Base-by-base conservation (phyloP, 2,888 invertebrate genomes). In the Arrhopalites spinosus region DNA sequence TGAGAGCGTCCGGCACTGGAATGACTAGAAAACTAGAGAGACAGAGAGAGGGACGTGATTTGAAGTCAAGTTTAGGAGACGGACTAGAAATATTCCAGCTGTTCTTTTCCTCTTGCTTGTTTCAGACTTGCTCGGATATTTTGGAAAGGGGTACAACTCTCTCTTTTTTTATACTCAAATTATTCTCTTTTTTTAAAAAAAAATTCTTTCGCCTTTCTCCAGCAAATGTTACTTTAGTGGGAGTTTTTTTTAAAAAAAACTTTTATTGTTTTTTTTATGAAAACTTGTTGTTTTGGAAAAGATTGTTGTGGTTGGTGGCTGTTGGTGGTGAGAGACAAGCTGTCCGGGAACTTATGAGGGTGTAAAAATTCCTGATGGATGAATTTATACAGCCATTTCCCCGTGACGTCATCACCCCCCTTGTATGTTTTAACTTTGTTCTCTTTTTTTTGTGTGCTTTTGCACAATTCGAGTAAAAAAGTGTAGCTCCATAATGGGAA, bases 351-450 rank as follows among this genome's bases (percentile, higher is more conserved):
- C 50, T 15, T 74, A 29, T 67, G 74, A 74, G 67, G 74, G 74
- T 67, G 74, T 68, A 56, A 74, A 74, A 67, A 43, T 36, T 56
- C 53, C 59, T 56, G 67, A 67, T 66, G 73, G 64, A 66, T 73
- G 70, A 70, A 67, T 73, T 73, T 73, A 67, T 73, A 73, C 27
- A 23, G 66, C 30, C 30, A 67, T 17, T n/a, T 30, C 53, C 20
- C 63, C 63, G 36, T 73, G 73, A 73, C 73, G 73, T 73, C 73
- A 73, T 30, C n/a, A 29, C 1, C 59, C 25, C 50, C 53, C 53
- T 53, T n/a, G n/a, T 36, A 36, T 36, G 11, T 11, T 36, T 36
- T 36, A 53, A 53, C n/a, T 53, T 20, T 20, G 11, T 29, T 30
- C 30, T 50, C n/a, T 47, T 29, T 47, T 17, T 53, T 53, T 23